Evolutionary conservation across 2,113 vertebrate species (phyloP).

Genomic region (Aplodontia rufa): DNA sequence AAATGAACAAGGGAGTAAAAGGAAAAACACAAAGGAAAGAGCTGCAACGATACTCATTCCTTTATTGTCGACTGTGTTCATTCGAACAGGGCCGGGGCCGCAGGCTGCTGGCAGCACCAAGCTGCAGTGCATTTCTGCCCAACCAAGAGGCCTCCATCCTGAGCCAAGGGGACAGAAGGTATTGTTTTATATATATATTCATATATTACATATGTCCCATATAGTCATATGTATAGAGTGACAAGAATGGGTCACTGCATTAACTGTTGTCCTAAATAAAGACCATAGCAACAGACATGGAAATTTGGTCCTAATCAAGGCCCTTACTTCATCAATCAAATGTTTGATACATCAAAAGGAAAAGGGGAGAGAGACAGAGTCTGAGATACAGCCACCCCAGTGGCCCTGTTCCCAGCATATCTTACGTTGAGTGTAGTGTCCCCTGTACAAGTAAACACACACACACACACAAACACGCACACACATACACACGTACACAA

Average conservation of each 20-base stretch:
- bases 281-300: conserved; percentile 84
- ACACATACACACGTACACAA: conserved; percentile 53
- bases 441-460: conserved; percentile 60
- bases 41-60: conserved; percentile 82
- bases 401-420: conserved; percentile 64
- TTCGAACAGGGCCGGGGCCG: conserved; percentile 62
- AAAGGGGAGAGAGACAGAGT: conserved; percentile 49
- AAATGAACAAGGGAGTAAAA: background rate
- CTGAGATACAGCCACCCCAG: background rate
- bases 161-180: conserved; percentile 67
- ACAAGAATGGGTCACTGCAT: conserved; percentile 82
- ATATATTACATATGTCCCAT: conserved; percentile 86
- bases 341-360: conserved; percentile 66
- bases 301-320: conserved; percentile 86
- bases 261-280: conserved; percentile 81
- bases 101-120: conserved; percentile 63
- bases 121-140: conserved; percentile 66
- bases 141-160: conserved; percentile 77
- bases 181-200: conserved; percentile 82
- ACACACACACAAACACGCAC: background rate
- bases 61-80: conserved; percentile 84
- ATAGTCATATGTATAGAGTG: conserved; percentile 82
- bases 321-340: conserved; percentile 77
- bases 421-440: conserved; percentile 41
- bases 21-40: conserved; percentile 30